phyloP scores from a whole-genome alignment of 2,797 vertebrate genomes.

The Peromyscus nudipes region DNA sequence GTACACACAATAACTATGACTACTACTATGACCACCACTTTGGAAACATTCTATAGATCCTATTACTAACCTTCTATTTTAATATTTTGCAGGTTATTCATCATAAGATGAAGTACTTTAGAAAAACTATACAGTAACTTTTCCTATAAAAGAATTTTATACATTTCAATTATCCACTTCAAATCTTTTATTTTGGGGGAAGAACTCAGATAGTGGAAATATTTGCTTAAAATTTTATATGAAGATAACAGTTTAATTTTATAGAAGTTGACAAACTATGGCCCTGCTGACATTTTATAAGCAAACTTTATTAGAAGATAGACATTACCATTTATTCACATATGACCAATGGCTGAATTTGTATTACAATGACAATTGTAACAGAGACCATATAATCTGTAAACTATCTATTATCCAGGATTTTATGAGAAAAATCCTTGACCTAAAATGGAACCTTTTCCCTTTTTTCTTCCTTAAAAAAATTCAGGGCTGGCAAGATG shows the following conservation, averaged over 20 bases:
- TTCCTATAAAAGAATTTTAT: constrained; percentile 23
- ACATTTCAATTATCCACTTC: constrained; percentile 55
- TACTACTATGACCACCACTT: background rate
- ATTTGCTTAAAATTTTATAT: constrained; percentile 15
- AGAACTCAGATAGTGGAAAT: constrained; percentile 39
- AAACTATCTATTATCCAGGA: constrained; percentile 23
- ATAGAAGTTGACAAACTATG: constrained; percentile 13
- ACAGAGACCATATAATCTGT: background rate
- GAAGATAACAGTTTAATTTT: constrained; percentile 47
- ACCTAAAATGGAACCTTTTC: constrained; percentile 19
- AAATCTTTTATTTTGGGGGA: constrained; percentile 27
- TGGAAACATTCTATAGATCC: constrained; percentile 24
- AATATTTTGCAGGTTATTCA: constrained; percentile 39
- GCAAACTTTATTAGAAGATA: constrained; percentile 35
- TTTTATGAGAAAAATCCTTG: background rate
- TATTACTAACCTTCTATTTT: constrained; percentile 47
- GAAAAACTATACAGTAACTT: constrained; percentile 33
- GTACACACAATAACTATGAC: background rate
- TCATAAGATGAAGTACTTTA: constrained; percentile 19
- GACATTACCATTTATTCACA: background rate
- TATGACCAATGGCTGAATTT: background rate
- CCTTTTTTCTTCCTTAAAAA: background rate
- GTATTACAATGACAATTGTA: background rate
- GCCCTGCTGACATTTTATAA: background rate
- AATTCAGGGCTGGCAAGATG: background rate